Evolutionary conservation across 2,113 vertebrate species (phyloP).

Genomic region (Gnathochromis pfefferi): DNA sequence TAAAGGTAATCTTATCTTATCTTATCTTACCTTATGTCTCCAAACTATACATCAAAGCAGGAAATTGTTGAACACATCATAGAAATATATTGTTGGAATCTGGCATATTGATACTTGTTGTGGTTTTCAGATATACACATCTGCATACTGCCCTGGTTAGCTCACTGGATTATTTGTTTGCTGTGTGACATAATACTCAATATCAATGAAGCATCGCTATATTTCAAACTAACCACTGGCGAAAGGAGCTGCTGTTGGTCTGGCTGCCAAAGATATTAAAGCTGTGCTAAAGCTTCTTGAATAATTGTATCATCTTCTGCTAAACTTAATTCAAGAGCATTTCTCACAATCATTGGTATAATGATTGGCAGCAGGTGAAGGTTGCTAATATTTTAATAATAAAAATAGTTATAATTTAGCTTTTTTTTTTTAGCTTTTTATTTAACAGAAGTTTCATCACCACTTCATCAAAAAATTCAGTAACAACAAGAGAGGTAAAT

Average conservation of each 20-base stretch:
- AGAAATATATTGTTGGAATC: background rate
- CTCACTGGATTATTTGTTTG: background rate
- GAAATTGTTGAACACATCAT: background rate
- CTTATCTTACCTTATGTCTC: too few relatives aligned
- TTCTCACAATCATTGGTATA: background rate
- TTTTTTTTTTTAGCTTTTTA: background rate
- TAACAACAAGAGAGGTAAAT: background rate
- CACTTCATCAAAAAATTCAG: background rate
- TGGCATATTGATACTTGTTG: background rate
- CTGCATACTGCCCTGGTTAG: background rate
- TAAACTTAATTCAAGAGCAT: background rate
- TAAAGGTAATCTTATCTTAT: too few relatives aligned
- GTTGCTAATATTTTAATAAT: background rate
- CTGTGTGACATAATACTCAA: background rate
- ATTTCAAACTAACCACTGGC: background rate
- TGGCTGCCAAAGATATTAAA: background rate
- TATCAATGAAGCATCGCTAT: background rate
- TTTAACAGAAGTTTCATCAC: background rate
- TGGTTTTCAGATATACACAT: background rate
- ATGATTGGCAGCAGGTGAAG: background rate
- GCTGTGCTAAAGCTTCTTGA: background rate
- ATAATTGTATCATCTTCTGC: background rate
- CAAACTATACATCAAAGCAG: background rate
- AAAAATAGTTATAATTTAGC: background rate
- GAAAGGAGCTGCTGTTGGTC: background rate